phyloP scores from a whole-genome alignment of 2,113 vertebrate genomes.

The Megaceryle torquata region DNA sequence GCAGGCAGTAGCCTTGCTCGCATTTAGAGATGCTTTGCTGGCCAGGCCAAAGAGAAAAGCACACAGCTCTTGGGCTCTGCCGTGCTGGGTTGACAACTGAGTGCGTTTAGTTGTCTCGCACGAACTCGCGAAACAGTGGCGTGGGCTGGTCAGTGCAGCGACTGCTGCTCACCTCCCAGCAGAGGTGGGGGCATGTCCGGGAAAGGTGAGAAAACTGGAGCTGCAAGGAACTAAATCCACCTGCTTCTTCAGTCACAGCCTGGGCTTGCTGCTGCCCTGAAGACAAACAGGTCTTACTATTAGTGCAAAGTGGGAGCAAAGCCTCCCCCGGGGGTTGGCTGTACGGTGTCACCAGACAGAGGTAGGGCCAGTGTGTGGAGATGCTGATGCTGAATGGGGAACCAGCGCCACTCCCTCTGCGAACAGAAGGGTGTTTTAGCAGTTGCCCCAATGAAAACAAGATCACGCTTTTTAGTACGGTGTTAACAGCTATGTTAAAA shows the following conservation, averaged over 20 bases:
- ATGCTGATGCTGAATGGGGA: not conserved
- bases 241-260: not conserved
- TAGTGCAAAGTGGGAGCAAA: not conserved
- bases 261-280: not conserved
- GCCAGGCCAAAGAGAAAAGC: not conserved
- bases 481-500: slow-evolving; percentile 67
- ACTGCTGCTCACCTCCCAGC: not conserved
- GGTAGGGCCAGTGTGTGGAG: fast-evolving
- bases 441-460: slow-evolving; percentile 41
- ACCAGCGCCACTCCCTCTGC: not conserved
- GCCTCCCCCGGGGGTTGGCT: fast-evolving
- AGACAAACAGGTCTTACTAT: fast-evolving
- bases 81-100: fast-evolving
- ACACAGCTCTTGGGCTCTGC: not conserved
- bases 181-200: not conserved
- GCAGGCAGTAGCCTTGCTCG: not conserved
- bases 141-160: not conserved
- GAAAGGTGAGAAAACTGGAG: not conserved
- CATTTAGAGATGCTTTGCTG: not conserved
- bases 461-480: slow-evolving; percentile 34
- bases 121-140: fast-evolving
- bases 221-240: not conserved
- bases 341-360: not conserved
- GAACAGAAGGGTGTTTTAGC: slow-evolving; percentile 1
- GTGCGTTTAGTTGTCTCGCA: not conserved